Percentiles rank a stretch among this genome's conserved stretches.
Evolutionary conservation across 2,888 invertebrate genomes (phyloP).

Genomic region (Helleia helle): DNA sequence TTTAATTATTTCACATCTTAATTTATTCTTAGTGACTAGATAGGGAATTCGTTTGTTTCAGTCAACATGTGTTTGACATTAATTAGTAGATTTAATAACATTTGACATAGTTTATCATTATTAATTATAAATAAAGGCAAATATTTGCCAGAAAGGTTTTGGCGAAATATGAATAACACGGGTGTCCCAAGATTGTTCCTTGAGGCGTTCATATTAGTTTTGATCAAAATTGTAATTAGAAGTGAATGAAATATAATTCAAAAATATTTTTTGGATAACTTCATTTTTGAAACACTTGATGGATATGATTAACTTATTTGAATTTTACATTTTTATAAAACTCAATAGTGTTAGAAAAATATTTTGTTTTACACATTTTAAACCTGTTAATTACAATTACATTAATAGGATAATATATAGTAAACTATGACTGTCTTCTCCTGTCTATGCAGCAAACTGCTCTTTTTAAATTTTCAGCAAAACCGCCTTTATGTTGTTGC

Average conservation of each 20-base stretch:
- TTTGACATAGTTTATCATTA: not conserved
- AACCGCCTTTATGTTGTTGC: constrained; percentile 53
- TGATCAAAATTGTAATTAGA: too few relatives aligned
- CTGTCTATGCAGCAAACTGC: constrained; percentile 65
- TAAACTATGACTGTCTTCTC: constrained; percentile 51
- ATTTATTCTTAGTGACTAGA: constrained; percentile 35
- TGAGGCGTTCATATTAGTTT: too few relatives aligned
- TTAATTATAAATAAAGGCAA: too few relatives aligned
- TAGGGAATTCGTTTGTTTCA: constrained; percentile 33
- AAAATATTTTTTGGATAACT: too few relatives aligned
- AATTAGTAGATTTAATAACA: constrained; percentile 10
- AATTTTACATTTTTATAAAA: constrained; percentile 2
- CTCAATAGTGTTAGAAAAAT: constrained; percentile 5
- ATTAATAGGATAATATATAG: constrained; percentile 4
- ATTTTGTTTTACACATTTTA: constrained; percentile 1
- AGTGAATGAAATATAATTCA: too few relatives aligned
- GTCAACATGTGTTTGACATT: constrained; percentile 33
- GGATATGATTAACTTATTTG: not conserved
- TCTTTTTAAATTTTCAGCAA: constrained; percentile 57
- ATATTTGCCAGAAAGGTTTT: not conserved
- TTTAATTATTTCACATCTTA: constrained; percentile 8
- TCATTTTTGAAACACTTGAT: too few relatives aligned
- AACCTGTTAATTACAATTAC: not conserved
- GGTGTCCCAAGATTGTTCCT: too few relatives aligned
- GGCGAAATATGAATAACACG: too few relatives aligned